A percentile compares a stretch with the other conserved stretches of the same genome.
Conservation (phyloP, 2,113 vertebrate species). For the Myodes glareolus region DNA sequence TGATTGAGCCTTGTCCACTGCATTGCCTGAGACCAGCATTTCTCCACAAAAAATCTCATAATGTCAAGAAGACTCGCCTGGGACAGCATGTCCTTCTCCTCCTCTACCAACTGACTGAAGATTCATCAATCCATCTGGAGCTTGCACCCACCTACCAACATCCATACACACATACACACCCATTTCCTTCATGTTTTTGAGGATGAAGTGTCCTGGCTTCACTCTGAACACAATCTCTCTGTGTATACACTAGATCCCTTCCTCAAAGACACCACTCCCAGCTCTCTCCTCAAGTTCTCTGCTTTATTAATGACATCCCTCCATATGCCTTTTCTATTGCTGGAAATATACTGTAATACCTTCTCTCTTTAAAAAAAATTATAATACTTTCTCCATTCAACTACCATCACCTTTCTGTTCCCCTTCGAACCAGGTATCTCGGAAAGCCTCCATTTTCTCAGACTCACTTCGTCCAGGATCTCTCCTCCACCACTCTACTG, state of each 20-base stretch:
- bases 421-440: neutral
- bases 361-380: neutral
- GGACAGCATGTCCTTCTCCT: neutral
- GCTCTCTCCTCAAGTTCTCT: neutral
- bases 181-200: neutral
- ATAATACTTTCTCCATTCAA: neutral
- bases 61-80: neutral
- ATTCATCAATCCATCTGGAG: neutral
- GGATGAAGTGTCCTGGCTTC: neutral
- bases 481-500: neutral
- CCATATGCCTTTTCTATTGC: neutral
- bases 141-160: too few relatives aligned
- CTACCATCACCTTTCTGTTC: neutral
- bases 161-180: neutral
- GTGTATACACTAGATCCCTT: neutral
- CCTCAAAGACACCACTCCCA: neutral
- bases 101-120: neutral
- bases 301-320: neutral
- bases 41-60: neutral
- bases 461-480: neutral
- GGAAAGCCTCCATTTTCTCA: neutral
- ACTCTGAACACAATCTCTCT: neutral
- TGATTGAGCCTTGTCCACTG: neutral
- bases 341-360: neutral
- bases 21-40: neutral